Conservation (phyloP, 2,888 invertebrate species). For the Xanthia icteritia region DNA sequence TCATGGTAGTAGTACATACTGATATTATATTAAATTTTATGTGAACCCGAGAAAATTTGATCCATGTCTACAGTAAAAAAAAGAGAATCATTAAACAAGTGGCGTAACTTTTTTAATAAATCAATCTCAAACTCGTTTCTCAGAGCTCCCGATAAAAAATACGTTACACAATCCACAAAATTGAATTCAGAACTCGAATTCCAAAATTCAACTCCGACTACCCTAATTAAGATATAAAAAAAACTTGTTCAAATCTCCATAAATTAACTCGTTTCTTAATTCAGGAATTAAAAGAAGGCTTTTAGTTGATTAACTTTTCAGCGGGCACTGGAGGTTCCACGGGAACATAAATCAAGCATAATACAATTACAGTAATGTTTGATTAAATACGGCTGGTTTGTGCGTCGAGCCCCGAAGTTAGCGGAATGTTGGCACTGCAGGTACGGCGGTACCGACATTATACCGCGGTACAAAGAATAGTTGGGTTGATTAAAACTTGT, state of each 20-base stretch:
- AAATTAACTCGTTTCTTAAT: slow-evolving; percentile 87
- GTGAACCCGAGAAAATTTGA: not conserved
- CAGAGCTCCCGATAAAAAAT: slow-evolving; percentile 17
- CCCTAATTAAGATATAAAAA: slow-evolving; percentile 80
- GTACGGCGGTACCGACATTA: slow-evolving; percentile 7
- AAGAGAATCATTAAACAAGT: not conserved
- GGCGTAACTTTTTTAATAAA: slow-evolving; percentile 35
- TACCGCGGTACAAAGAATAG: slow-evolving; percentile 20
- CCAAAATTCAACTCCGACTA: slow-evolving; percentile 59
- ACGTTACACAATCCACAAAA: slow-evolving; percentile 46
- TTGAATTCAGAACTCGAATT: slow-evolving; percentile 50
- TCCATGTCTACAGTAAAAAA: not conserved
- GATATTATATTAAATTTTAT: slow-evolving; percentile 7
- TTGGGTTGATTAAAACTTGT: slow-evolving; percentile 41
- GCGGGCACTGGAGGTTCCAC: slow-evolving; percentile 82
- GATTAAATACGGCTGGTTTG: slow-evolving; percentile 74
- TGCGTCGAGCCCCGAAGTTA: slow-evolving; percentile 42
- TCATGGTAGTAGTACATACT: not conserved
- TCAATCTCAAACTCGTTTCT: slow-evolving; percentile 34
- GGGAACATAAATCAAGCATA: slow-evolving; percentile 86
- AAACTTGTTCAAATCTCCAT: slow-evolving; percentile 79
- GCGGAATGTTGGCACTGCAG: slow-evolving; percentile 28
- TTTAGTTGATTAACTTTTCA: slow-evolving; percentile 89
- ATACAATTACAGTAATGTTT: slow-evolving; percentile 86
- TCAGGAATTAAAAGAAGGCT: slow-evolving; percentile 82